Percentiles rank a stretch among this genome's conserved stretches.
Conservation (phyloP, 2,888 invertebrate genomes). For the Empis stercorea region DNA sequence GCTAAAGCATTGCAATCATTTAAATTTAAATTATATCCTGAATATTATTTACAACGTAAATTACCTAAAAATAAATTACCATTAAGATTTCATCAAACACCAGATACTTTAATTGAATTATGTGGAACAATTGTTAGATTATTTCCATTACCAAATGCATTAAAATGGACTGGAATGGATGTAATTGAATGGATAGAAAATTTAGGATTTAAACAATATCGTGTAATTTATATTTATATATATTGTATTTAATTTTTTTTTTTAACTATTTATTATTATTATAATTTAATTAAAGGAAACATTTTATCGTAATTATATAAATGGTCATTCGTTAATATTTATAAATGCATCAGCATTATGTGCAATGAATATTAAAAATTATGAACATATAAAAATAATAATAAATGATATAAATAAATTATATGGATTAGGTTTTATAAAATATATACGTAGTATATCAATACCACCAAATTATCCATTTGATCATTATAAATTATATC, state of each 20-base stretch:
- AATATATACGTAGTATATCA: constrained; percentile 31
- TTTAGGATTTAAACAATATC: constrained; percentile 39
- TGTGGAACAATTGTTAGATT: constrained; percentile 32
- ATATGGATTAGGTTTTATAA: constrained; percentile 33
- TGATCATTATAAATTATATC: constrained; percentile 41
- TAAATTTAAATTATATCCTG: not conserved
- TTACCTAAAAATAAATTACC: constrained; percentile 16
- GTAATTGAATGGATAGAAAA: constrained; percentile 40
- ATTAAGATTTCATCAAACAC: constrained; percentile 21
- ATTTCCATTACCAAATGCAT: constrained; percentile 34
- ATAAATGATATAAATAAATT: constrained; percentile 31
- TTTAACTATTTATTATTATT: not conserved
- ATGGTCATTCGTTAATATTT: constrained; percentile 36
- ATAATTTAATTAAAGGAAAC: constrained; percentile 29
- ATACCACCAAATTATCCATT: constrained; percentile 37
- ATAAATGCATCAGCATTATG: constrained; percentile 39
- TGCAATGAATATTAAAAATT: constrained; percentile 38
- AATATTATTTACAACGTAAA: not conserved
- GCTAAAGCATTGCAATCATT: not conserved
- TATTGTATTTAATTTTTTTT: no score
- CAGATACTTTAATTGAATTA: constrained; percentile 38
- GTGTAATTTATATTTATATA: no score
- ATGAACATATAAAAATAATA: constrained; percentile 36
- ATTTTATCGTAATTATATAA: constrained; percentile 36
- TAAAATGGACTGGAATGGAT: constrained; percentile 37